phyloP scores from a whole-genome alignment of 1,140 invertebrate genomes.

The Hermetia illucens region DNA sequence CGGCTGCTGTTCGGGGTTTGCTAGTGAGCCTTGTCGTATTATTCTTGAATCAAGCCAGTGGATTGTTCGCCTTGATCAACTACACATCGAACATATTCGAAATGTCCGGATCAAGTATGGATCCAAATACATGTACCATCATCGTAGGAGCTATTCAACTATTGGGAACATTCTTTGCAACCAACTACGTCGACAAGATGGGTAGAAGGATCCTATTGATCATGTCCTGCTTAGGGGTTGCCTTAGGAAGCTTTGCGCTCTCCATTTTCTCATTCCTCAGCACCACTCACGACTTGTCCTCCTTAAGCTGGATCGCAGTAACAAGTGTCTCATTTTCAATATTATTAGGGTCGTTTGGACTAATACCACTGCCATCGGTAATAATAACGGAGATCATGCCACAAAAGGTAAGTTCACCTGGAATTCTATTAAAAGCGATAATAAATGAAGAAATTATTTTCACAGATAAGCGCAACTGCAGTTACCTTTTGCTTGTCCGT shows the following conservation, averaged over 20 bases:
- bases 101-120: constrained; percentile 37
- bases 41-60: constrained; percentile 32
- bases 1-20: no score
- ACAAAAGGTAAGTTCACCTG: constrained; percentile 11
- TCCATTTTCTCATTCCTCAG: constrained; percentile 14
- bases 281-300: constrained; percentile 9
- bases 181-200: constrained; percentile 17
- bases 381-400: constrained; percentile 21
- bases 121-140: constrained; percentile 37
- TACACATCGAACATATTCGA: constrained; percentile 43
- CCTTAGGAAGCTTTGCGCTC: constrained; percentile 12
- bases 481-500: constrained; percentile 14
- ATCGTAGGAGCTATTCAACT: constrained; percentile 35
- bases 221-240: constrained; percentile 14
- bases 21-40: constrained; percentile 14
- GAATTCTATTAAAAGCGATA: not conserved
- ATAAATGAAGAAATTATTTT: constrained; percentile 4
- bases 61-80: constrained; percentile 36
- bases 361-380: constrained; percentile 22
- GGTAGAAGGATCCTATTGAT: constrained; percentile 15
- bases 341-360: constrained; percentile 20
- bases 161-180: constrained; percentile 27
- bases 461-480: constrained; percentile 22
- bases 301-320: constrained; percentile 20
- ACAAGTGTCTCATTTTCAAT: constrained; percentile 17